Percentiles rank a stretch among this genome's conserved stretches.
These are phyloP conservation scores for Plumapathes pennacea DNA, from an alignment of 92 coral and sea anemone species.

Conservation along the genomic window DNA sequence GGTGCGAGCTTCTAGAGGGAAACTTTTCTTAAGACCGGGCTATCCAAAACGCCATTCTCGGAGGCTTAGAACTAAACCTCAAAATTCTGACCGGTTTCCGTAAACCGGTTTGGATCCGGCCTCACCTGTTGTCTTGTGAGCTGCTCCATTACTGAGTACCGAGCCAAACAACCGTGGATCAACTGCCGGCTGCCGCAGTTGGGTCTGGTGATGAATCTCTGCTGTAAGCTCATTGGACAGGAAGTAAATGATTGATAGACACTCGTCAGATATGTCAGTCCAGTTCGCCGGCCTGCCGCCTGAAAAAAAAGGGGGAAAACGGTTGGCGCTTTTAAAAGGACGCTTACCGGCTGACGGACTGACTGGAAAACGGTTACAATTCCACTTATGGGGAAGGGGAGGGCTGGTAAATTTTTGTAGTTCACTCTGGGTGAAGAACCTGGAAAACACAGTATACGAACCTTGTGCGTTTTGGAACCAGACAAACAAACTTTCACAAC, in stretches of 20 bases:
- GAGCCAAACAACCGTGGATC: conserved; percentile 10
- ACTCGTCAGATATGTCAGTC: conserved; percentile 75
- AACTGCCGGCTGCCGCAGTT: conserved; percentile 42
- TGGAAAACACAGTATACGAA: background rate
- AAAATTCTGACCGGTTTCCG: too few relatives aligned
- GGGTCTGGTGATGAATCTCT: conserved; percentile 52
- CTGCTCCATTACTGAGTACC: background rate
- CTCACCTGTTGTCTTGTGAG: too few relatives aligned
- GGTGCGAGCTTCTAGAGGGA: too few relatives aligned
- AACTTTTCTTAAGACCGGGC: too few relatives aligned
- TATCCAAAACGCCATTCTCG: too few relatives aligned
- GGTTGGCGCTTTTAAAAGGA: background rate
- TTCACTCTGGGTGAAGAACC: too few relatives aligned
- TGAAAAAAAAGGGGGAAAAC: conserved; percentile 1
- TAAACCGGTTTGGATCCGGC: too few relatives aligned
- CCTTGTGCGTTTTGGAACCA: background rate
- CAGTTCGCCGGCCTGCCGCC: conserved; percentile 96
- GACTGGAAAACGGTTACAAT: too few relatives aligned
- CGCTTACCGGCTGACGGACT: background rate
- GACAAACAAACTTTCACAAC: background rate
- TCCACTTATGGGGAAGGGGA: too few relatives aligned
- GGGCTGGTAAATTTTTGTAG: too few relatives aligned
- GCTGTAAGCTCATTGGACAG: conserved; percentile 59
- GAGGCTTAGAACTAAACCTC: too few relatives aligned
- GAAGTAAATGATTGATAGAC: conserved; percentile 61